Percentiles rank a stretch among this genome's conserved stretches.
phyloP scores from a whole-genome alignment of 2,797 vertebrate genomes.

The Acanthornis magna region DNA sequence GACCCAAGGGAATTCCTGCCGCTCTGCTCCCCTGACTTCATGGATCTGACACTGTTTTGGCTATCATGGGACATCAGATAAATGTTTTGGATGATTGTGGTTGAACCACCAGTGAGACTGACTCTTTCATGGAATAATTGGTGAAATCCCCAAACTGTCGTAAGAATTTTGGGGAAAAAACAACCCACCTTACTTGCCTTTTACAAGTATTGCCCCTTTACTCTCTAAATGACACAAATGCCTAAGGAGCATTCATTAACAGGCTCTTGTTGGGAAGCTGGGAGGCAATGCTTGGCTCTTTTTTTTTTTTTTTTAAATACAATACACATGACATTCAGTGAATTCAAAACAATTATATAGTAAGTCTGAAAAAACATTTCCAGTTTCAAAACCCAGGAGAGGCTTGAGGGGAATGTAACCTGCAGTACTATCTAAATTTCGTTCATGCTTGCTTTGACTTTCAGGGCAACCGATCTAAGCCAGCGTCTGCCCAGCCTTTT shows the following conservation, averaged over 20 bases:
- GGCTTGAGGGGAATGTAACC: not conserved
- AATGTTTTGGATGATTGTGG: accelerated
- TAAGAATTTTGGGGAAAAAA: not conserved
- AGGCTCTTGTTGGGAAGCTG: not conserved
- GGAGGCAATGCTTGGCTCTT: not conserved
- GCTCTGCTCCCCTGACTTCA: not conserved
- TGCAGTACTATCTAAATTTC: not conserved
- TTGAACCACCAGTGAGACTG: not conserved
- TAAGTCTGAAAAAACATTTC: constrained; percentile 51
- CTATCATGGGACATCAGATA: not conserved
- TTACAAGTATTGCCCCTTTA: not conserved
- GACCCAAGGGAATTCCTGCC: not conserved
- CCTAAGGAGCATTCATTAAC: not conserved
- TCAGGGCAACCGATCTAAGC: not conserved
- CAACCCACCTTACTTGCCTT: not conserved
- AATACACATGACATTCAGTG: not conserved
- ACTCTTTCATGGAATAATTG: not conserved
- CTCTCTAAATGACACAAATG: not conserved
- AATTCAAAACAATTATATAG: constrained; percentile 17
- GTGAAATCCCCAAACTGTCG: not conserved
- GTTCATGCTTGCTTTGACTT: not conserved
- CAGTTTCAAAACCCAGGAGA: constrained; percentile 56
- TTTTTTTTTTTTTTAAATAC: not conserved
- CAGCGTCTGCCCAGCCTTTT: not conserved
- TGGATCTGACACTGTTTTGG: not conserved